Percentiles rank a stretch among this genome's conserved stretches.
These are phyloP conservation scores for Hipparchia semele DNA, from an alignment of 2,888 invertebrate genomes.

Conservation along the genomic window DNA sequence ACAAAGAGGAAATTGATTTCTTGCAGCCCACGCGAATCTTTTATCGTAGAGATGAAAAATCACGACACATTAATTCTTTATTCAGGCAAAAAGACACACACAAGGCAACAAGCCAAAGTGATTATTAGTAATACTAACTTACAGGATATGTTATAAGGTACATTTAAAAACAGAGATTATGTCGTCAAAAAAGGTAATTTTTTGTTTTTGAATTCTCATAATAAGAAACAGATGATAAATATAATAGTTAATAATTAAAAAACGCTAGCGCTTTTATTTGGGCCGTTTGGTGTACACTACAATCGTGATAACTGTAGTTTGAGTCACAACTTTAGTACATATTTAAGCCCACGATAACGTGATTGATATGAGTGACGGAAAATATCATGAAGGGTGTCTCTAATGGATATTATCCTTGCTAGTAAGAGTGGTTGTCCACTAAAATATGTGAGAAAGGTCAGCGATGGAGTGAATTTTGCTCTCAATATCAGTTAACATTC, in stretches of 20 bases:
- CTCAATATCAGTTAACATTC: background rate
- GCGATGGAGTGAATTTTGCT: background rate
- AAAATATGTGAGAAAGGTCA: background rate
- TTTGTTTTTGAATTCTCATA: no score
- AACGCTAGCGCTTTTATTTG: conserved; percentile 43
- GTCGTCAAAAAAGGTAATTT: no score
- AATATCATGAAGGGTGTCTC: conserved; percentile 57
- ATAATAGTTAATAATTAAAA: background rate
- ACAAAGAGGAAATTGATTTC: no score
- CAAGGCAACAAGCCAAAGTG: no score
- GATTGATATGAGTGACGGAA: conserved; percentile 51
- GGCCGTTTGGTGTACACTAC: conserved; percentile 41
- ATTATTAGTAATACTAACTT: no score
- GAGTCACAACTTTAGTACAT: conserved; percentile 56
- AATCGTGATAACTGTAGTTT: conserved; percentile 61
- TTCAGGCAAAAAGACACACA: no score
- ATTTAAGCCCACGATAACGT: conserved; percentile 50
- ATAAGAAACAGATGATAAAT: no score
- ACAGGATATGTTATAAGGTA: no score
- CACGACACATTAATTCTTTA: no score
- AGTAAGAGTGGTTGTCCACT: conserved; percentile 30
- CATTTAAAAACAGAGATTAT: no score
- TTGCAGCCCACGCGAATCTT: no score
- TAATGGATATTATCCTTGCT: conserved; percentile 45
- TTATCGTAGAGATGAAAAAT: no score